Evolutionary conservation across 2,113 vertebrate species (phyloP), one percentile per base, ranked within the genome.

Genomic region (Donacobius atricapilla): DNA sequence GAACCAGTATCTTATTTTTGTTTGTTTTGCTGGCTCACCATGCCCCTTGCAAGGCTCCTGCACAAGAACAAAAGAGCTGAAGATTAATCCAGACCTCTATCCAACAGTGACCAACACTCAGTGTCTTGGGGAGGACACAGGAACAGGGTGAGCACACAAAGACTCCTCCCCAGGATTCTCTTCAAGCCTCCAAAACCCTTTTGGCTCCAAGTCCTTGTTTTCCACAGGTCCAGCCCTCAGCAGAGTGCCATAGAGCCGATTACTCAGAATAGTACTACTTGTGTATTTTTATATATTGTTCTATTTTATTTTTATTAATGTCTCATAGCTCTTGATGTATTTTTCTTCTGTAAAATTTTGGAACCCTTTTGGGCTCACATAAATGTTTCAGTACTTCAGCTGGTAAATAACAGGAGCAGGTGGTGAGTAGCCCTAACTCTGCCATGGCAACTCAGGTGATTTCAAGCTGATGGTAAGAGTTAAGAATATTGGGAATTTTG

Each of bases 271-370:
- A 61, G 11, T 11, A 42, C 7, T 4, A 27, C 3, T 48, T 12
- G 22, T 56, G 25, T 14, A 17, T 37, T 70, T 68, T 54, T 69
- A 4, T 9, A 6, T 19, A 4, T 13, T n/a, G 11, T 14, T 66
- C 7, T 21, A 6, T n/a, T 66, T 61, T 35, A 22, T 22, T 15
- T 66, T 54, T 31, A 27, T 31, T 15, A 35, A 23, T 19, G 5
- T 13, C 15, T n/a, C 51, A 1, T 4, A 76, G 4, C 3, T 72
- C 25, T 48, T 1, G 0, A 30, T 33, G 4, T 48, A 5, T 40
- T 76, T 79, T 64, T 44, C 22, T 31, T 65, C 37, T 11, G 2
- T n/a, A n/a, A 13, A 22, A 56, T 90, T 90, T 60, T 66, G 15
- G n/a, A 28, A 15, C 1, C 50, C 15, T 60, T 69, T 31, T 44